phyloP scores from a whole-genome alignment of 2,113 vertebrate genomes.

The Malurus melanocephalus region DNA sequence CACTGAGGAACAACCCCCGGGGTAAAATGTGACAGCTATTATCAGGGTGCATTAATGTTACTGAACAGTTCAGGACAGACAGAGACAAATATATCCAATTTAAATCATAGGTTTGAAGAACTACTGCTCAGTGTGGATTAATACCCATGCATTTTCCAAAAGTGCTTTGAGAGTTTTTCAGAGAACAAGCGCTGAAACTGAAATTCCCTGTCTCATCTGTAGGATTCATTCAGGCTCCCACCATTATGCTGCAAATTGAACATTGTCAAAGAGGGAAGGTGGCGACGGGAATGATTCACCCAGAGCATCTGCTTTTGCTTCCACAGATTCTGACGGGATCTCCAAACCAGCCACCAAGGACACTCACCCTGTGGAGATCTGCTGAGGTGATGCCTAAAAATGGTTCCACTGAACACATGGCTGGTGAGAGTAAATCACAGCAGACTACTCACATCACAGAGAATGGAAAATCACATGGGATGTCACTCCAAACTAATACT shows the following conservation, averaged over 20 bases:
- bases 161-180: slow-evolving; percentile 46
- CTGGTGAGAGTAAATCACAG: not conserved
- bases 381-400: not conserved
- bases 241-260: not conserved
- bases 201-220: not conserved
- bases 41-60: slow-evolving; percentile 56
- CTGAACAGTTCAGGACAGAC: slow-evolving; percentile 49
- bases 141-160: slow-evolving; percentile 29
- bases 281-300: not conserved
- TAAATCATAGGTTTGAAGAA: slow-evolving; percentile 42
- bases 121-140: slow-evolving; percentile 42
- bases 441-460: not conserved
- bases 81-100: slow-evolving; percentile 60
- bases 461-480: not conserved
- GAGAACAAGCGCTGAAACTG: slow-evolving; percentile 2
- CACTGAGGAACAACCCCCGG: slow-evolving; percentile 39
- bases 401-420: not conserved
- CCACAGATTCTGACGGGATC: not conserved
- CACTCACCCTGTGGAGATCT: not conserved
- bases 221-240: not conserved
- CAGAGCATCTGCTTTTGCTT: not conserved
- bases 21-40: slow-evolving; percentile 57
- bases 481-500: not conserved
- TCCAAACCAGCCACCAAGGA: not conserved
- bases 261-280: not conserved